Evolutionary conservation across 2,113 vertebrate genomes (phyloP), one percentile per base, ranked within the genome.

Genomic region (Chinchilla lanigera): DNA sequence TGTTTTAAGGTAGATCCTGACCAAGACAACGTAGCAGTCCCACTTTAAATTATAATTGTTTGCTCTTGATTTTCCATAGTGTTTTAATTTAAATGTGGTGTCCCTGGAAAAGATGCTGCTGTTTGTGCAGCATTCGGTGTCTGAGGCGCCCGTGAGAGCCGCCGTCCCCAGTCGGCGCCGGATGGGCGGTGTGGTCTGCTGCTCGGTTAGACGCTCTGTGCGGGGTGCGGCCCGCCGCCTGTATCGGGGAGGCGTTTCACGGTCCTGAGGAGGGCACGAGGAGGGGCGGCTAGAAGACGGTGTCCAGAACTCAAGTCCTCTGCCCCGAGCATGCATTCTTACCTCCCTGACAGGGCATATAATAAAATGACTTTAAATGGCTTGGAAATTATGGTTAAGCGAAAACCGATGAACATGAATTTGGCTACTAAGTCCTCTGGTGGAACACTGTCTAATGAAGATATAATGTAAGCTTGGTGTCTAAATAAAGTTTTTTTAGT

Each of bases 1-100:
- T 97, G 99, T 99, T 98, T 98, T 99, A 98, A 99, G 99, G 99
- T 99, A 98, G 98, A 5, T 86, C 50, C 67, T 28, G 10, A 35
- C 56, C 16, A 5, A 50, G 75, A 8, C 56, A 19, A 0, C 7
- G 2, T 7, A 26, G 71, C 56, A 10, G 19, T 41, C 11, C 58
- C 19, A 28, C 33, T 28, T 47, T 58, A 41, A 67, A 20, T 41
- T 7, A 19, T 4, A 4, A 19, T 65, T 47, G 38, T 85, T 80
- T 77, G 41, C n/a, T 69, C 28, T 85, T 63, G 33, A 38, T 38
- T 63, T 30, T 30, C 71, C 52, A 30, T 8, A 19, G 54, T 30
- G 33, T 71, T 81, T 24, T 33, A 13, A 30, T 14, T 16, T 28
- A 84, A 50, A 30, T 67, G 35, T 28, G 63, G 13, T 60, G 1